Percentiles rank a stretch among this genome's conserved stretches.
Conservation (phyloP, 2,888 invertebrate genomes). For the Euphydryas editha region DNA sequence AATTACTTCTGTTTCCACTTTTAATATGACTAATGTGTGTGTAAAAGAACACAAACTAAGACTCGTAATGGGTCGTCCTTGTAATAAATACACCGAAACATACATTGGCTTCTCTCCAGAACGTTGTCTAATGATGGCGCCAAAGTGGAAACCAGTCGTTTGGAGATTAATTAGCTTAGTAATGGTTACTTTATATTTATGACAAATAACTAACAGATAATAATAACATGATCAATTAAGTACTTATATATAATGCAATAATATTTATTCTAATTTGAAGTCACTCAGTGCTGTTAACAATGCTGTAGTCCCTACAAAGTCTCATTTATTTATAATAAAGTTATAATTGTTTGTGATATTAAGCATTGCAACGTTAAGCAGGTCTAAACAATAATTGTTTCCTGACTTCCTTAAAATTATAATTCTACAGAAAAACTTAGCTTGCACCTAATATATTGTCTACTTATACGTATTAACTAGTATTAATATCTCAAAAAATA, state of each 20-base stretch:
- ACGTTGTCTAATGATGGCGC: conserved; percentile 19
- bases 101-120: conserved; percentile 18
- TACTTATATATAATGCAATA: neutral
- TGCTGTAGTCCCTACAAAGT: too few relatives aligned
- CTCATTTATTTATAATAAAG: too few relatives aligned
- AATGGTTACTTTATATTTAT: conserved; percentile 1
- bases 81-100: conserved; percentile 14
- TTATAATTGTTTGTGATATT: too few relatives aligned
- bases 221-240: neutral
- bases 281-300: too few relatives aligned
- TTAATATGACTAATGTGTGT: neutral
- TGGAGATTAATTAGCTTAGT: conserved; percentile 13
- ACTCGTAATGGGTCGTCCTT: conserved; percentile 4
- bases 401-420: too few relatives aligned
- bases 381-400: too few relatives aligned
- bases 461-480: too few relatives aligned
- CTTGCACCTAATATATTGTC: too few relatives aligned
- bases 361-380: too few relatives aligned
- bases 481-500: too few relatives aligned
- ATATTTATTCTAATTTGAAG: neutral
- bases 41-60: neutral
- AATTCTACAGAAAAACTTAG: too few relatives aligned
- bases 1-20: neutral
- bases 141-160: conserved; percentile 18
- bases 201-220: too few relatives aligned